Conservation (phyloP, 2,113 vertebrate genomes). For the Cyphotilapia sp. region DNA sequence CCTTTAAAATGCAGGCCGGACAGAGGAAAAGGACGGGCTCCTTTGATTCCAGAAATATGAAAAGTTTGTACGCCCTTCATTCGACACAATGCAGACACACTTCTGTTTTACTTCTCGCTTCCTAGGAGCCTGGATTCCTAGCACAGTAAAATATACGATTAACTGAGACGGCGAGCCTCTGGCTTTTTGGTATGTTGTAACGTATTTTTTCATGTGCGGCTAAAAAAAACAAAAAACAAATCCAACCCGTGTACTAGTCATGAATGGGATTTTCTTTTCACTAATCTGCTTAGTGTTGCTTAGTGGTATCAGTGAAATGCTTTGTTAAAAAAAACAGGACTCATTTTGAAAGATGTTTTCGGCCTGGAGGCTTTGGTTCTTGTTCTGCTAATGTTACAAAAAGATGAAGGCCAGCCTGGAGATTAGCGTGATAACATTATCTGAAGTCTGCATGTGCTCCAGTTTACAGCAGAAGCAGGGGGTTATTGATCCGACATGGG, state of each 20-base stretch:
- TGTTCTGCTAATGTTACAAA: neutral
- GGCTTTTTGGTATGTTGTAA: neutral
- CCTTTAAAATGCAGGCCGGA: neutral
- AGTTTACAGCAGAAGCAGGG: neutral
- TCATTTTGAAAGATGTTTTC: neutral
- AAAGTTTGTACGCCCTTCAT: neutral
- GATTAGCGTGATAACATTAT: neutral
- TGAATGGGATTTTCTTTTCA: constrained; percentile 3
- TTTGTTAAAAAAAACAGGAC: neutral
- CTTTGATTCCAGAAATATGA: neutral
- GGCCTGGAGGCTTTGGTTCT: neutral
- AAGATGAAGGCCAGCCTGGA: neutral
- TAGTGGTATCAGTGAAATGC: neutral
- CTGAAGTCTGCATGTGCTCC: neutral
- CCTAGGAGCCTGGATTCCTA: neutral
- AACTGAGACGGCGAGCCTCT: neutral
- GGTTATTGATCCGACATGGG: neutral
- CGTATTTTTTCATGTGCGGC: neutral
- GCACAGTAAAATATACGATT: neutral
- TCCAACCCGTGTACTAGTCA: neutral
- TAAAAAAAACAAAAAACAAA: neutral
- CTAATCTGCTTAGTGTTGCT: constrained; percentile 39
- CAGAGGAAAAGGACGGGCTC: neutral
- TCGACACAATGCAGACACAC: neutral
- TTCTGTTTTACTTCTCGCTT: neutral